Evolutionary conservation across 1,140 invertebrate species (phyloP), one percentile per base, ranked within the genome.

Genomic region (Acyrthosiphon pisum): DNA sequence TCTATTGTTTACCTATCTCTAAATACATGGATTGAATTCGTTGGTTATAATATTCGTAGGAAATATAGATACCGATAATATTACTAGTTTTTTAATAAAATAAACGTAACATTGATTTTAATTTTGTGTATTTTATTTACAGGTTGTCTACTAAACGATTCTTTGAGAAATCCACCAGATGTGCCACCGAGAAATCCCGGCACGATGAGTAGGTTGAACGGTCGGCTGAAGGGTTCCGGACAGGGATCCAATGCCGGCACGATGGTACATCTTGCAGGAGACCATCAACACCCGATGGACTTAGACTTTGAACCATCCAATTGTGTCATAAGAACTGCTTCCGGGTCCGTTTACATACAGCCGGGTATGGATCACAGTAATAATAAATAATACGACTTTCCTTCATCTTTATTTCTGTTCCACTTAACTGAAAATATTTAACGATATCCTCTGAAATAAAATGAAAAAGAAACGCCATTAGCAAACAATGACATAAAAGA

Each of bases 321-420:
- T 56, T 98, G 98, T 95, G 96, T 98, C 94, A 98, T 98, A 94
- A 97, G 98, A 95, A 98, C 98, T 93, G 97, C 98, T 94, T 98
- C 98, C 94, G 98, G 98, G 95, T 98, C 98, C 96, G 98, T 98
- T 95, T 98, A 98, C 96, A 98, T 98, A 96, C 98, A 98, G 95
- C 97, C 97, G 96, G 97, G 97, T 97, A 96, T 96, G 46, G 18
- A 23, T 41, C 50, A 56, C 26, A 4, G 88, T 89, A 50, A 89
- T 50, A 88, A 41, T 41, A 41, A 41, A 88, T 88, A 88, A 35
- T 88, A 89, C 23, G 30, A 22, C 18, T 35, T 50, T 50, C 18
- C 86, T 89, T 37, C 88, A 35, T 68, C 30, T 68, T 60, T 68
- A 68, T 50, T 81, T 92, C n/a, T 48, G 44, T 92, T 92, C 60